Base-by-base conservation (phyloP, 2,797 vertebrate species). In the Kryptolebias ocellatus region DNA sequence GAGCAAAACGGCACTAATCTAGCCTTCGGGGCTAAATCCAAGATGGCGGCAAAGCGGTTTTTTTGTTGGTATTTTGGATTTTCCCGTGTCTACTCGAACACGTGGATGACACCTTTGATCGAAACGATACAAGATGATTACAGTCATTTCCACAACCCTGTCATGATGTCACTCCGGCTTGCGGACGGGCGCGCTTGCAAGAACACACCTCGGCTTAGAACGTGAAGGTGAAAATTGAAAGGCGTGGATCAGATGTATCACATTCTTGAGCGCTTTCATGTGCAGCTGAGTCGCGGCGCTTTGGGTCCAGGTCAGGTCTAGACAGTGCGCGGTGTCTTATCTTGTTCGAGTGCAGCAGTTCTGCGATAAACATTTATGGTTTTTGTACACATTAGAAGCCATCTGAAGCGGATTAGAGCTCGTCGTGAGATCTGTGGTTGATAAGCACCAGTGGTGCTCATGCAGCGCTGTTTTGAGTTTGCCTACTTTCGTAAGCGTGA, bases 121-220 rank as follows among this genome's bases (percentile, higher is more conserved):
- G 28, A 68, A 84, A 84, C 87, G 70, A 56, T 72, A 67, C 61
- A 2, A 18, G 56, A 64, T 79, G 90, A 91, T 90, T 88, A 85
- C 80, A 79, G 89, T 86, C 55, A 83, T 91, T 83, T 68, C 46
- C 56, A 45, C 62, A 50, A 65, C 73, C 27, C 54, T 55, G 14
- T 72, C 65, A 46, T 45, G 80, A 56, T 56, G 77, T 83, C 73
- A 53, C 78, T 57, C 62, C 56, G 28, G n/a, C 62, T 24, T 5
- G 17, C 2, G 46, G 24, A 49, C 4, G 6, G 42, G 54, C 42
- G 49, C 34, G 31, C 46, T 45, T 18, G 56, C 45, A 64, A 44
- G 27, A 57, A 66, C 46, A 28, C 75, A 63, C 73, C 70, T 68
- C 52, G 2, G 18, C 39, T 47, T 76, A 47, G 29, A 72, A 56